Evolutionary conservation across 2,888 invertebrate genomes (phyloP), one percentile per base, ranked within the genome.

Genomic region (Athetis lepigone): DNA sequence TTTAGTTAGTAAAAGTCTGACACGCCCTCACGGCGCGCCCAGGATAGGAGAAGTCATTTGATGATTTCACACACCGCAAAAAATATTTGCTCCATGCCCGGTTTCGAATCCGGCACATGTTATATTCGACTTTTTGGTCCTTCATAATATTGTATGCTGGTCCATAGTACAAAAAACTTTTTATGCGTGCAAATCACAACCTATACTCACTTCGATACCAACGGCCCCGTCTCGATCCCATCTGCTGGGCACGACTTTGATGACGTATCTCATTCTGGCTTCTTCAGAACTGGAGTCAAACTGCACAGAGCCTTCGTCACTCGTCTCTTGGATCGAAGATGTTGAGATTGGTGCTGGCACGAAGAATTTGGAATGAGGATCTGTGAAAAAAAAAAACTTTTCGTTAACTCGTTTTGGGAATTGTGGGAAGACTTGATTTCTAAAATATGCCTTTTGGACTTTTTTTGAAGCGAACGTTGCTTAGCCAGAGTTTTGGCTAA

Each of bases 241-340:
- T 75, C 88, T 86, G 59, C 87, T 91, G 0, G 94, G 92, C 2
- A 84, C 66, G 0, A 94, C 83, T 76, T 90, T 91, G 72, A 95
- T 88, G 51, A 94, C 92, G 73, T 92, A 94, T 85, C 92, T 81
- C 74, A 92, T 85, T 72, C 87, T 88, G 0, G 91, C 76, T 75
- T 95, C 95, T 63, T 95, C 95, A 0, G 95, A 95, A 46, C 94
- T 94, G 3, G 94, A 94, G 77, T 94, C 94, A 29, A 93, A 92
- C 67, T 93, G 93, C 0, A 92, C 82, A 0, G 94, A 94, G 0
- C 92, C 89, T 65, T 95, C 95, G 36, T 94, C 93, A 59, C 95
- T 95, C 2, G 92, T 92, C 55, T 94, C 94, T 74, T 94, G 95
- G 2, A 89, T 83, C 0, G 93, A 93, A 0, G 91, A 86, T 6